phyloP scores from a whole-genome alignment of 2,888 invertebrate species.

The Chironomus riparius region DNA sequence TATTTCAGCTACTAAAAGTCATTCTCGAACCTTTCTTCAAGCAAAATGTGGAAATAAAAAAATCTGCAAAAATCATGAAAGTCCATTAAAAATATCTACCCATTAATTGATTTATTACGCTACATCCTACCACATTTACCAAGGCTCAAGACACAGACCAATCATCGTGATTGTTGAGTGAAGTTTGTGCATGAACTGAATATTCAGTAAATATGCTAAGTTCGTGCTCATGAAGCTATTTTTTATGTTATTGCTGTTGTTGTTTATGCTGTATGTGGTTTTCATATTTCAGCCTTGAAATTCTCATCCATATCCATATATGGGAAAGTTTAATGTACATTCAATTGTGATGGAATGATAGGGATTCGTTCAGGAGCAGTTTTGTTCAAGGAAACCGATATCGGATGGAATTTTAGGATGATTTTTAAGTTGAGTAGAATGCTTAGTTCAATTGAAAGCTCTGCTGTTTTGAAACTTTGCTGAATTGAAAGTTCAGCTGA shows the following conservation, averaged over 20 bases:
- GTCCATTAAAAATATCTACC: not conserved
- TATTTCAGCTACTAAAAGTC: not conserved
- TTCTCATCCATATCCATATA: not conserved
- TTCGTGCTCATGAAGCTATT: not conserved
- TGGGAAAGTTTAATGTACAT: not conserved
- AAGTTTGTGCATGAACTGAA: not conserved
- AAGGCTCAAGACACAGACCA: not conserved
- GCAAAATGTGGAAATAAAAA: no score
- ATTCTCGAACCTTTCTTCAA: no score
- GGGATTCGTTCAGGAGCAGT: no score
- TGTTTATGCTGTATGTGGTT: not conserved
- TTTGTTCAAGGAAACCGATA: no score
- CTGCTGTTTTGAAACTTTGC: no score
- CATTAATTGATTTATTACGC: not conserved
- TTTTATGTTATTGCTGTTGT: no score
- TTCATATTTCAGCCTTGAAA: not conserved
- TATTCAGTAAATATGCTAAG: not conserved
- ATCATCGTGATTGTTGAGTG: not conserved
- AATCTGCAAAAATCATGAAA: not conserved
- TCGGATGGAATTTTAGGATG: no score
- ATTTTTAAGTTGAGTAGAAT: no score
- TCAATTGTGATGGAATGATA: no score
- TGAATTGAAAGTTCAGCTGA: no score
- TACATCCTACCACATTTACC: not conserved
- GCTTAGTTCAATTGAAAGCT: no score